phyloP scores from a whole-genome alignment of 1,140 invertebrate genomes.

The Monomorium pharaonis region DNA sequence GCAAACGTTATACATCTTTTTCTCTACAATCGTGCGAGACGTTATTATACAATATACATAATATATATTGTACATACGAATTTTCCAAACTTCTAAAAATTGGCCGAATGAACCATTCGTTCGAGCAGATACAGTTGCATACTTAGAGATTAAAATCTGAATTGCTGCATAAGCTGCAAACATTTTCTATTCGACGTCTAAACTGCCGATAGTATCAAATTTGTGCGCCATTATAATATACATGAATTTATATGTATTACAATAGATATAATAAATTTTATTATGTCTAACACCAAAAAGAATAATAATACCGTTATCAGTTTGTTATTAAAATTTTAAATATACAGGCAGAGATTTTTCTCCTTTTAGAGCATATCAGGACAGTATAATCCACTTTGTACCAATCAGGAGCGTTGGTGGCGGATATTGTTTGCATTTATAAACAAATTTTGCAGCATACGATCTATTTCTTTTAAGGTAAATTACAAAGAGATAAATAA shows the following conservation, averaged over 20 bases:
- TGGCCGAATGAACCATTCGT: neutral
- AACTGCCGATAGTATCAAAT: neutral
- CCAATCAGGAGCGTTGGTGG: neutral
- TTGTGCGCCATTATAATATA: no score
- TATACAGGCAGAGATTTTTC: no score
- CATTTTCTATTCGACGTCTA: neutral
- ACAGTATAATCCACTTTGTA: no score
- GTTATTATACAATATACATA: constrained; percentile 3
- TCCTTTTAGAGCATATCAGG: no score
- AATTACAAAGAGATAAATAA: neutral
- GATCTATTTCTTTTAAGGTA: neutral
- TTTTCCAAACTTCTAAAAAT: constrained; percentile 14
- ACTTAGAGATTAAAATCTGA: neutral
- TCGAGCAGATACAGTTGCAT: neutral
- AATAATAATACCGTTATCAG: no score
- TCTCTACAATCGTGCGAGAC: constrained; percentile 1
- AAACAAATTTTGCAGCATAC: neutral
- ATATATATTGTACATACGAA: neutral
- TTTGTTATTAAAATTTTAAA: no score
- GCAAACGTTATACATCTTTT: constrained; percentile 36
- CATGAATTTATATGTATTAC: no score
- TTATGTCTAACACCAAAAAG: no score
- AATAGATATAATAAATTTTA: no score
- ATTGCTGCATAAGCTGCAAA: neutral
- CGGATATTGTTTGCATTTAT: neutral